phyloP scores from a whole-genome alignment of 2,888 invertebrate species.

The Cataglyphis albicans region DNA sequence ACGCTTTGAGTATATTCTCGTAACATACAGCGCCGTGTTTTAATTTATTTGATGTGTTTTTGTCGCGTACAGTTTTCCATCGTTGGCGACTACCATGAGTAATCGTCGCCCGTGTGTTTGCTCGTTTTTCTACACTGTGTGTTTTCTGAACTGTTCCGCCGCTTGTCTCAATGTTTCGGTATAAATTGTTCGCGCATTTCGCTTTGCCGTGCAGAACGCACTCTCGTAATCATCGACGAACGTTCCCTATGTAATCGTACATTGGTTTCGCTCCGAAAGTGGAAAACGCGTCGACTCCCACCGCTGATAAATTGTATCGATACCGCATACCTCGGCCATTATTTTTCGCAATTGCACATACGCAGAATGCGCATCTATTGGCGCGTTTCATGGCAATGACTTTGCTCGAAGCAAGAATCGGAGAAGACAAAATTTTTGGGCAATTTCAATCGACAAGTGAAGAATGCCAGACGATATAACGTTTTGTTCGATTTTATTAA shows the following conservation, averaged over 20 bases:
- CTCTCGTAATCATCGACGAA: conserved; percentile 7
- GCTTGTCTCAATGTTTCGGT: conserved; percentile 52
- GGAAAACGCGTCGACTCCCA: background rate
- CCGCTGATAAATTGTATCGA: background rate
- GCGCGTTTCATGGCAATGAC: background rate
- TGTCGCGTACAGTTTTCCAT: background rate
- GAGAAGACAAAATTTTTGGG: background rate
- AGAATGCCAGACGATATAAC: background rate
- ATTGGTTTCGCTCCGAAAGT: background rate
- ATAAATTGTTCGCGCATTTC: conserved; percentile 37
- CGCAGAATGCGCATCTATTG: background rate
- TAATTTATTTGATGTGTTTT: conserved; percentile 51
- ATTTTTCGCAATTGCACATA: background rate
- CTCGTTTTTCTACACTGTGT: conserved; percentile 60
- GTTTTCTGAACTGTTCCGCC: conserved; percentile 43
- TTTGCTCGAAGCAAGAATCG: background rate
- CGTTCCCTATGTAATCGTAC: background rate
- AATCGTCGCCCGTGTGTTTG: conserved; percentile 61
- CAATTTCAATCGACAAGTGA: background rate
- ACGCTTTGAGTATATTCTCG: background rate
- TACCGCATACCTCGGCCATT: background rate
- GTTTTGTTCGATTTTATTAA: background rate
- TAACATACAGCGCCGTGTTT: conserved; percentile 35
- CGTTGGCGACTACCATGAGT: conserved; percentile 52
- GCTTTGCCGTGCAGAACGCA: background rate